phyloP scores from a whole-genome alignment of 2,113 vertebrate species.

The Mirza zaza region DNA sequence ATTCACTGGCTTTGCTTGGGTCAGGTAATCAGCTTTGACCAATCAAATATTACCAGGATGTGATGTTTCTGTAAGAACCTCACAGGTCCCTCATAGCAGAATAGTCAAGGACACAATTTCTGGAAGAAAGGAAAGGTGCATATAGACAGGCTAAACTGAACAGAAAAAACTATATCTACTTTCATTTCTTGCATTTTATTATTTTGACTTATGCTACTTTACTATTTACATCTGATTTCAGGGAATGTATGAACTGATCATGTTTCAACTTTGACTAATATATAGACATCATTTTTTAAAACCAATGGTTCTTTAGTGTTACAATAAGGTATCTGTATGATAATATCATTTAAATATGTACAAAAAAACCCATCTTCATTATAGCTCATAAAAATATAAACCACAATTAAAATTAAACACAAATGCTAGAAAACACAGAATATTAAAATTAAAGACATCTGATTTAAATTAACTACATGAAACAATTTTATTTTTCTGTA shows the following conservation, averaged over 20 bases:
- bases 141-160: background rate
- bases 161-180: background rate
- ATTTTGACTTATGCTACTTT: background rate
- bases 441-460: background rate
- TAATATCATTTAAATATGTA: background rate
- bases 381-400: background rate
- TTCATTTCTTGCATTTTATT: background rate
- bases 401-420: background rate
- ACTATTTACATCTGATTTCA: background rate
- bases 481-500: background rate
- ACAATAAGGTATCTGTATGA: background rate
- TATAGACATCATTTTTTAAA: background rate
- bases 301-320: background rate
- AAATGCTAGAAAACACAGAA: background rate
- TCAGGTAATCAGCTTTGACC: background rate
- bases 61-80: background rate
- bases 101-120: background rate
- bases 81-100: background rate
- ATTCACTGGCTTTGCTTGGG: background rate
- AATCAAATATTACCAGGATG: background rate
- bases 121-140: background rate
- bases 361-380: background rate
- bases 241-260: background rate
- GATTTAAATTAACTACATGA: slow-evolving; percentile 1
- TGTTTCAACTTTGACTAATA: background rate